Evolutionary conservation across 2,888 invertebrate genomes (phyloP), one percentile per base, ranked within the genome.

Genomic region (Diloba caeruleocephala): DNA sequence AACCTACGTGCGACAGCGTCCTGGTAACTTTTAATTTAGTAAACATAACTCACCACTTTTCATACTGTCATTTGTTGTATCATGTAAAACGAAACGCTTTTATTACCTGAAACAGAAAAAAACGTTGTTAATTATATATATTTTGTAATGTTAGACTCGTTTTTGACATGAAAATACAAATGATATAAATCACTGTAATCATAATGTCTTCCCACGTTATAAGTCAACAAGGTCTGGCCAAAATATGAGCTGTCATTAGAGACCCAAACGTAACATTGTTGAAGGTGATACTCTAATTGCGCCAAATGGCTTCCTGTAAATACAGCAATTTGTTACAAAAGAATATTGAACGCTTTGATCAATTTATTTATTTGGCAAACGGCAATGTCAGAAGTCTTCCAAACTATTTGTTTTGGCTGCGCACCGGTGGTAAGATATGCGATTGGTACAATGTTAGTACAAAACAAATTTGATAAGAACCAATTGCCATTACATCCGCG

Each of bases 391-490:
- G 56, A 45, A 66, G 41, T 70, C 54, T 68, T 59, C 64, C 28
- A 9, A 42, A 42, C 36, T 80, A 71, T 85, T 83, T 82, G 65
- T 76, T 72, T 79, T 81, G 73, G 76, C 74, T 74, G 67, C 63
- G 70, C 42, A 45, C 41, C 48, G 44, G 54, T 55, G 54, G 31
- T 21, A n/a, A 71, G 45, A 62, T 58, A 54, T 65, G 57, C 61
- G 50, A 74, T 70, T 70, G 66, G 71, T 74, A 71, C 74, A 68
- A 70, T 74, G 73, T 70, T 67, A 67, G 65, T 76, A 72, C 77
- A 77, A 76, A 75, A 76, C 70, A 74, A 68, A 69, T 76, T 76
- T 82, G 84, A 87, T 78, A 78, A 66, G 65, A 82, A 85, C 79
- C 86, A 84, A 84, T 85, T 81, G 86, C 80, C 74, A 51, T 38